These are phyloP conservation scores for Alviniconcha marisindica DNA, from an alignment of 1,140 invertebrate genomes.

Conservation along the genomic window DNA sequence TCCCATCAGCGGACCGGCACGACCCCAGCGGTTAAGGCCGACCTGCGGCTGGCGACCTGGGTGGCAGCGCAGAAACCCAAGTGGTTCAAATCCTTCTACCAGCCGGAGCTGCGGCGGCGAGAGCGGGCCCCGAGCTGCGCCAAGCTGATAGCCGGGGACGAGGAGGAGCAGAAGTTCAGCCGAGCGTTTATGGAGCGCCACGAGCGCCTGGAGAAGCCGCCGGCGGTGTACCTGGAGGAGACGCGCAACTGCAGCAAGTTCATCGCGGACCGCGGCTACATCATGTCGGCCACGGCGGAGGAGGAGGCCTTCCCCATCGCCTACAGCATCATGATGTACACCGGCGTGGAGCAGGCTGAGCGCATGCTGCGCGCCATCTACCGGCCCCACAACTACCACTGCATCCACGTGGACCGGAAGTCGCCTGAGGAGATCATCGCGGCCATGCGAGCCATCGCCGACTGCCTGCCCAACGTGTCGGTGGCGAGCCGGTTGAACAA, in stretches of 20 bases:
- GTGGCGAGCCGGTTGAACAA: slow-evolving; percentile 53
- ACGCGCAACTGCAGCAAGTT: slow-evolving; percentile 54
- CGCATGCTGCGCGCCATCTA: slow-evolving; percentile 69
- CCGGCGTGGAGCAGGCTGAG: slow-evolving; percentile 69
- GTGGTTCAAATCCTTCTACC: background rate
- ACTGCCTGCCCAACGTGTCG: slow-evolving; percentile 67
- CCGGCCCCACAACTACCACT: slow-evolving; percentile 71
- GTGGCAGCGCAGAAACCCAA: slow-evolving; percentile 1
- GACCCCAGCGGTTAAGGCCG: background rate
- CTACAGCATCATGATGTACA: slow-evolving; percentile 67
- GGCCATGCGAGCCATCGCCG: slow-evolving; percentile 49
- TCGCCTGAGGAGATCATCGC: slow-evolving; percentile 47
- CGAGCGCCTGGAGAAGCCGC: slow-evolving; percentile 12
- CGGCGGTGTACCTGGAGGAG: slow-evolving; percentile 21
- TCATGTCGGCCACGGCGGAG: slow-evolving; percentile 50
- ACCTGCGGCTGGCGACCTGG: slow-evolving; percentile 7
- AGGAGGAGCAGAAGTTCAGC: background rate
- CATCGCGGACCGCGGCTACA: slow-evolving; percentile 48
- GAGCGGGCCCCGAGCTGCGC: background rate
- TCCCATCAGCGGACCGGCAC: too few species aligned
- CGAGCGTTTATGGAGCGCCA: background rate
- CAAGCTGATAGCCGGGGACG: slow-evolving; percentile 2
- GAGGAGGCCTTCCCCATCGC: slow-evolving; percentile 63
- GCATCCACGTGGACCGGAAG: slow-evolving; percentile 71
- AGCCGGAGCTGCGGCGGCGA: background rate